A percentile compares a stretch with the other conserved stretches of the same genome.
These are phyloP conservation scores for Brevimyrus niger DNA, from an alignment of 2,113 vertebrate genomes.

Conservation along the genomic window DNA sequence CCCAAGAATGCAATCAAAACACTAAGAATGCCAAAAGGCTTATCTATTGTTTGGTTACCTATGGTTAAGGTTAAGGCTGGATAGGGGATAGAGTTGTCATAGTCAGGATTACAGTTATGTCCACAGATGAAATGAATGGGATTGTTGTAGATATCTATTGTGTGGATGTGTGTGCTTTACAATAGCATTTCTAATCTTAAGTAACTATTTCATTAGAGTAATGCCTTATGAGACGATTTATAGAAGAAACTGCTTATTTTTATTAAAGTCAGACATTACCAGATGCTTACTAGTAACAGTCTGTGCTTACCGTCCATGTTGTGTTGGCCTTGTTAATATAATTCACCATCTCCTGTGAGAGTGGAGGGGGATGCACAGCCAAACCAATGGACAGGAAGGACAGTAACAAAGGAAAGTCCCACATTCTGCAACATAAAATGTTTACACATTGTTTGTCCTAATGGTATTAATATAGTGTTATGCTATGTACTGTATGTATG, in stretches of 20 bases:
- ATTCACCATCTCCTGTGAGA: slow-evolving; percentile 76
- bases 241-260: neutral
- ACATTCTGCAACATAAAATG: slow-evolving; percentile 60
- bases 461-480: neutral
- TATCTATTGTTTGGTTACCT: neutral
- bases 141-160: neutral
- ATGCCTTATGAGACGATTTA: neutral
- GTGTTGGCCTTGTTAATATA: slow-evolving; percentile 85
- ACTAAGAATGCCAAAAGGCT: neutral
- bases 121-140: neutral
- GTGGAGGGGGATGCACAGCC: slow-evolving; percentile 51
- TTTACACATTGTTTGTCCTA: neutral
- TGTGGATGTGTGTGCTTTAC: neutral
- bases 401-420: slow-evolving; percentile 55
- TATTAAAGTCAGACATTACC: neutral
- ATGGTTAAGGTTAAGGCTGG: neutral
- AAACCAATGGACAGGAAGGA: slow-evolving; percentile 53
- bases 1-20: neutral
- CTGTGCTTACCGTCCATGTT: slow-evolving; percentile 78
- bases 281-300: neutral
- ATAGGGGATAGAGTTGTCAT: neutral
- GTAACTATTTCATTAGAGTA: neutral
- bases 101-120: neutral
- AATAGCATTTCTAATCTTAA: neutral
- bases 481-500: neutral